Conservation (phyloP, 1,140 invertebrate genomes). For the Stegodyphus mimosarum region DNA sequence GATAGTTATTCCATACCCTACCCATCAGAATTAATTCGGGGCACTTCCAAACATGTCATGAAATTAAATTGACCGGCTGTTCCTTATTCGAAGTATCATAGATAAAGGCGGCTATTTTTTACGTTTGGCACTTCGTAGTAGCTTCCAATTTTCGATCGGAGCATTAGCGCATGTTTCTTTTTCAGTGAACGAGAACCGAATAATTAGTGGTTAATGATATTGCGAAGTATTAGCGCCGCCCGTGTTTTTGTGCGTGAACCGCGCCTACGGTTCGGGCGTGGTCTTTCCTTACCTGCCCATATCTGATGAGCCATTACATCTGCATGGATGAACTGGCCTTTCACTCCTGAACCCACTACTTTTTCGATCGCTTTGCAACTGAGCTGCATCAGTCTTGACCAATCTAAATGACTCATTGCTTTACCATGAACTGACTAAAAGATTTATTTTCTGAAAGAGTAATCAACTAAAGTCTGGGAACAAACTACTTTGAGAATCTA, state of each 20-base stretch:
- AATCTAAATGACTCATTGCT: too few relatives aligned
- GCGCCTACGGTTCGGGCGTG: slow-evolving; percentile 54
- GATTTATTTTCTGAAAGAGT: too few relatives aligned
- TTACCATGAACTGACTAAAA: too few relatives aligned
- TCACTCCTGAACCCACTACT: neutral
- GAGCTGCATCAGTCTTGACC: too few relatives aligned
- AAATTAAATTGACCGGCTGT: too few relatives aligned
- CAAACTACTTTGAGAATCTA: too few relatives aligned
- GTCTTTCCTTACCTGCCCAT: slow-evolving; percentile 9
- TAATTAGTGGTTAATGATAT: slow-evolving; percentile 61
- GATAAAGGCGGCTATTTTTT: slow-evolving; percentile 32
- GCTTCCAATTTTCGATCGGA: slow-evolving; percentile 53
- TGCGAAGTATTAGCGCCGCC: slow-evolving; percentile 55
- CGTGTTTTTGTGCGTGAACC: slow-evolving; percentile 48
- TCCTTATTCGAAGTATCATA: neutral
- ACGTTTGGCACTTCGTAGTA: slow-evolving; percentile 48
- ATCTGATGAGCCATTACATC: slow-evolving; percentile 50
- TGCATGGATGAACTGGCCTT: slow-evolving; percentile 26
- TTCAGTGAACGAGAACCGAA: slow-evolving; percentile 48
- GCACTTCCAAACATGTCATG: too few relatives aligned
- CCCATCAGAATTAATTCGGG: too few relatives aligned
- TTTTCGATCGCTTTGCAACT: neutral
- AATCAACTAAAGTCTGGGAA: too few relatives aligned
- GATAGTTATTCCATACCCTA: too few relatives aligned
- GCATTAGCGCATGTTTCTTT: slow-evolving; percentile 39